phyloP scores from a whole-genome alignment of 2,888 invertebrate species.

The Ferdinandea cuprea region DNA sequence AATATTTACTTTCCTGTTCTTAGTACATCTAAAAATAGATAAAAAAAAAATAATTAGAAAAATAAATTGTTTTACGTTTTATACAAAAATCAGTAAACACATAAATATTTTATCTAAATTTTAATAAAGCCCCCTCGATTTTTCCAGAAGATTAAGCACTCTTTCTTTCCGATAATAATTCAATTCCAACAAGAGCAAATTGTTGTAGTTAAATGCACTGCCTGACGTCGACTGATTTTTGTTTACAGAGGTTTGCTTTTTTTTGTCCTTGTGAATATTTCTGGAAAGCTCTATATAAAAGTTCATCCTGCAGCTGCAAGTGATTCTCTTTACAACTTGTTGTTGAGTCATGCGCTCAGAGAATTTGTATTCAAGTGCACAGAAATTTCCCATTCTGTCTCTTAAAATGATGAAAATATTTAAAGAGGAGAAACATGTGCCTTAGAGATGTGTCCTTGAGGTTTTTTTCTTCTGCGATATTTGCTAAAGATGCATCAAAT shows the following conservation, averaged over 20 bases:
- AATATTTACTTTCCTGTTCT: too few relatives aligned
- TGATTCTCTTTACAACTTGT: conserved; percentile 30
- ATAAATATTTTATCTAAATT: too few relatives aligned
- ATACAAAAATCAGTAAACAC: too few relatives aligned
- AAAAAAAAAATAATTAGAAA: too few relatives aligned
- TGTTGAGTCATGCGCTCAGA: conserved; percentile 60
- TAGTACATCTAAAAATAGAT: too few relatives aligned
- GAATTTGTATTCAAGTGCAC: background rate
- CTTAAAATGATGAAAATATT: background rate
- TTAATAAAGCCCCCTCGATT: too few relatives aligned
- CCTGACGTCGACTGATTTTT: conserved; percentile 17
- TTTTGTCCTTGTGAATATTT: conserved; percentile 1
- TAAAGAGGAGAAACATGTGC: background rate
- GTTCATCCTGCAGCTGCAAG: conserved; percentile 27
- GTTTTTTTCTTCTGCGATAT: background rate
- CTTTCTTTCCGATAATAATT: background rate
- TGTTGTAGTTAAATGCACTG: too few relatives aligned
- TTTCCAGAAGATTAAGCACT: too few relatives aligned
- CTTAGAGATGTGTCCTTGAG: background rate
- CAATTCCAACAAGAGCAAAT: background rate
- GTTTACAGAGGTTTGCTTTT: conserved; percentile 31
- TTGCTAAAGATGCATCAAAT: conserved; percentile 6
- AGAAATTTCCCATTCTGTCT: background rate
- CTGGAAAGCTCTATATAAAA: conserved; percentile 16
- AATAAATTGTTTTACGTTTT: too few relatives aligned